Conservation (phyloP, 2,888 invertebrate genomes). For the Dicranocentrus wangi region DNA sequence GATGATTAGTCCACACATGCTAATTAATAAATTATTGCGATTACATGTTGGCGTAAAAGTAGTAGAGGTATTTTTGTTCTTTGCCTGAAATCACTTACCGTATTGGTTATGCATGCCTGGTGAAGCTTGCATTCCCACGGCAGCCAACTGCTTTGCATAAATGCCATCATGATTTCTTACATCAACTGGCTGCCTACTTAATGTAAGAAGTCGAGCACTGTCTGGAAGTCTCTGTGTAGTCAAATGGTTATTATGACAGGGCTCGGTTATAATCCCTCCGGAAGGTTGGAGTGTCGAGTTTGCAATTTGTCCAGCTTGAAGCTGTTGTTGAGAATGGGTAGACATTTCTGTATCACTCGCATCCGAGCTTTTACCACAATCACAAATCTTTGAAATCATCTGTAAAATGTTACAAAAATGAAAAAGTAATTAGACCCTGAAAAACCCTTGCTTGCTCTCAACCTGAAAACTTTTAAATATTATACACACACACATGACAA, state of each 20-base stretch:
- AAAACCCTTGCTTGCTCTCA: background rate
- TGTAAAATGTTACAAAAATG: constrained; percentile 38
- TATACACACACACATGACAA: background rate
- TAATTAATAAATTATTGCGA: no score
- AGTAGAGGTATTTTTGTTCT: no score
- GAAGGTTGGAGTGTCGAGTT: constrained; percentile 62
- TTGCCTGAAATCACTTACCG: background rate
- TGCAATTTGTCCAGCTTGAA: constrained; percentile 65
- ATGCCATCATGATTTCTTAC: constrained; percentile 71
- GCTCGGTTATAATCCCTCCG: constrained; percentile 61
- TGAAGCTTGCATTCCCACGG: constrained; percentile 71
- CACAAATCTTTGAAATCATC: constrained; percentile 73
- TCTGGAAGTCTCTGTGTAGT: constrained; percentile 70
- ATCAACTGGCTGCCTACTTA: constrained; percentile 71
- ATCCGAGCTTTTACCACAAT: constrained; percentile 72
- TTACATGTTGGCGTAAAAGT: no score
- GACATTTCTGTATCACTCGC: constrained; percentile 73
- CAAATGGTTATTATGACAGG: constrained; percentile 72
- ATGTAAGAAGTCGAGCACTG: constrained; percentile 68
- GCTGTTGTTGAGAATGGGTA: constrained; percentile 72
- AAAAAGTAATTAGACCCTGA: background rate
- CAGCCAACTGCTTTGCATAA: constrained; percentile 72
- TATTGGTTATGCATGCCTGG: constrained; percentile 63
- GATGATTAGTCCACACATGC: background rate
- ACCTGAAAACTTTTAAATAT: background rate